Evolutionary conservation across 2,888 invertebrate genomes (phyloP).

Genomic region (Eupithecia insigniata): DNA sequence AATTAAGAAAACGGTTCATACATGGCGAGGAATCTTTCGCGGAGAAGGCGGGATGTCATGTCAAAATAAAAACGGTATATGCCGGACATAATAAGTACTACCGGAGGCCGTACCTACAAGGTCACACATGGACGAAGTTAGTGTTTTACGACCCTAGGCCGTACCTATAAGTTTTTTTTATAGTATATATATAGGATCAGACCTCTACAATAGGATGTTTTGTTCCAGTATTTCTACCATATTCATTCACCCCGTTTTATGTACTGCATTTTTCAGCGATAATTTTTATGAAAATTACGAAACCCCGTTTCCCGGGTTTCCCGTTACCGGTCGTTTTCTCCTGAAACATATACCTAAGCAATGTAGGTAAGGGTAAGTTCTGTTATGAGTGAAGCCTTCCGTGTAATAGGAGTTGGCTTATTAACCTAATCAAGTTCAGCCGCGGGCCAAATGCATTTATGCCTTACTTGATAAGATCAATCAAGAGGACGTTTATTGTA

Average conservation of each 20-base stretch:
- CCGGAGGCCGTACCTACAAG: too few relatives aligned
- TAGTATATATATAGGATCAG: too few relatives aligned
- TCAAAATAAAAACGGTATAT: neutral
- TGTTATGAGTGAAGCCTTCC: constrained; percentile 15
- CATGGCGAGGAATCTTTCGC: too few relatives aligned
- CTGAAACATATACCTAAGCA: neutral
- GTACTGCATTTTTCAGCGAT: neutral
- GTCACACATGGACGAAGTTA: too few relatives aligned
- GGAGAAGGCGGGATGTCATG: neutral
- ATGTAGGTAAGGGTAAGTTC: neutral
- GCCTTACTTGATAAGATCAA: constrained; percentile 31
- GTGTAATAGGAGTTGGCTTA: constrained; percentile 27
- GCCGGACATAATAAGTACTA: too few relatives aligned
- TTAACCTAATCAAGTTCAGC: constrained; percentile 30
- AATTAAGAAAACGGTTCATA: too few relatives aligned
- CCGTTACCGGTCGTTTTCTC: neutral
- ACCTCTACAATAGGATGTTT: too few relatives aligned
- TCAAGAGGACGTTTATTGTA: constrained; percentile 24
- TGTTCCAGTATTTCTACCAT: too few relatives aligned
- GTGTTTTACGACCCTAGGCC: too few relatives aligned
- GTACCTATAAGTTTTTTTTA: too few relatives aligned
- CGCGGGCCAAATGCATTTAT: constrained; percentile 34
- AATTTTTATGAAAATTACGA: neutral
- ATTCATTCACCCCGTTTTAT: too few relatives aligned
- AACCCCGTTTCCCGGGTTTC: too few relatives aligned